Evolutionary conservation across 2,888 invertebrate genomes (phyloP).

Genomic region (Caenorhabditis sp.): DNA sequence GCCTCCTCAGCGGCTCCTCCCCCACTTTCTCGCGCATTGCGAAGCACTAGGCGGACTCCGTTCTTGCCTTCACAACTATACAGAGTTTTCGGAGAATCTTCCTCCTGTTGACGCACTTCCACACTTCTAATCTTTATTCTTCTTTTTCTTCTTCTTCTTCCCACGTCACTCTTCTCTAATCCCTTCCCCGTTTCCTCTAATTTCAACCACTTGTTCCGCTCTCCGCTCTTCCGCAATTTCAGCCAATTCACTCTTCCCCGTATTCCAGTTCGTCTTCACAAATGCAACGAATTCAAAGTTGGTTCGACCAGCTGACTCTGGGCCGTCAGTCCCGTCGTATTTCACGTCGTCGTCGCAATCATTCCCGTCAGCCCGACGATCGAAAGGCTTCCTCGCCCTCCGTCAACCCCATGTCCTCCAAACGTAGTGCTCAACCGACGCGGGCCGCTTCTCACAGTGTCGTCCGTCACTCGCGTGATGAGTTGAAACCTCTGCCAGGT

Average conservation of each 20-base stretch:
- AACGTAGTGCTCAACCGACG: slow-evolving; percentile 32
- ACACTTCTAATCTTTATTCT: no score
- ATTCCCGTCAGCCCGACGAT: slow-evolving; percentile 43
- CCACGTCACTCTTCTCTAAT: not conserved
- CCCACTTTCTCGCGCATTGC: slow-evolving; percentile 50
- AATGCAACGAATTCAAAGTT: slow-evolving; percentile 67
- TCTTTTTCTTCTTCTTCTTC: not conserved
- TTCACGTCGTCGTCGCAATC: slow-evolving; percentile 50
- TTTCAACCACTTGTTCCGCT: slow-evolving; percentile 5
- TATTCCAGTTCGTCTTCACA: not conserved
- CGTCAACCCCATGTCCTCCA: slow-evolving; percentile 26
- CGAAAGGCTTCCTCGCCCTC: slow-evolving; percentile 42
- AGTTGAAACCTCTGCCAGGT: slow-evolving; percentile 56
- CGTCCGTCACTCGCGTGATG: slow-evolving; percentile 39
- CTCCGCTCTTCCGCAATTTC: slow-evolving; percentile 1
- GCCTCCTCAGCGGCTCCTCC: slow-evolving; percentile 42
- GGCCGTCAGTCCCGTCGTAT: slow-evolving; percentile 58
- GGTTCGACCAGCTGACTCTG: slow-evolving; percentile 68
- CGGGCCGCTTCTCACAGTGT: slow-evolving; percentile 56
- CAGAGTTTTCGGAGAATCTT: no score
- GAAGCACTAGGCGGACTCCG: slow-evolving; percentile 38
- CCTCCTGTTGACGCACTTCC: no score
- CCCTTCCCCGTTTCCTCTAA: not conserved
- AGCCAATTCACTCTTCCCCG: slow-evolving; percentile 7
- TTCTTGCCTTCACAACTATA: slow-evolving; percentile 21